Evolutionary conservation across 2,113 vertebrate genomes (phyloP), one percentile per base, ranked within the genome.

Genomic region (Carollia perspicillata): DNA sequence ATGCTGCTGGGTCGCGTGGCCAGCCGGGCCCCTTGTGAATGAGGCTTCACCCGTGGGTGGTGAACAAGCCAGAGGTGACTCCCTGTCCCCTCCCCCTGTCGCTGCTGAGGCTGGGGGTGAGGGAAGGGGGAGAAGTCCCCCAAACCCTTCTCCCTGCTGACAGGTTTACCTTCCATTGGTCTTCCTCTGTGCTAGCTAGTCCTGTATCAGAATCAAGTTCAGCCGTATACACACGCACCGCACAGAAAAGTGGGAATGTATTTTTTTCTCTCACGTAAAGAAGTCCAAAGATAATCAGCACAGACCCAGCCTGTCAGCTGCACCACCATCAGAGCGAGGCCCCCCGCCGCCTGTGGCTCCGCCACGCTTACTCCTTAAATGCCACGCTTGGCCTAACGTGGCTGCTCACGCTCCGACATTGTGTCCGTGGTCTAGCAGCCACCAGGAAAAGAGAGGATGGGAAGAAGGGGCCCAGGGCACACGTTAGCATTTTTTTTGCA

Each of bases 1-100:
- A 94, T 11, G 55, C 86, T 81, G 47, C 94, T 93, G 87, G 92
- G 93, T 97, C 58, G 74, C 23, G 68, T 95, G 90, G 97, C 95
- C 74, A 66, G 66, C 66, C 5, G 5, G 90, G 49, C 89, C 94
- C 71, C 47, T 65, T 55, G 94, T 90, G 89, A 97, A 94, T 92
- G 95, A 55, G 37, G 60, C 53, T 75, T 93, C 79, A 40, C 81
- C 69, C 33, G 86, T 88, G 95, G 95, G 94, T 88, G 92, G 89
- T 33, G 44, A 97, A 87, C 49, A 71, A 94, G 88, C 68, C 84
- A 74, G 84, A 88, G 84, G 37, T 9, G n/a, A 81, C 58, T 84
- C 86, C 51, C 37, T 8, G 0, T 10, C 44, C 84, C 60, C 40
- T 49, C 44, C 60, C 79, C 49, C 35, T 8, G 12, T 30, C 66